Base-by-base conservation (phyloP, 2,113 vertebrate genomes). In the Pionites leucogaster region DNA sequence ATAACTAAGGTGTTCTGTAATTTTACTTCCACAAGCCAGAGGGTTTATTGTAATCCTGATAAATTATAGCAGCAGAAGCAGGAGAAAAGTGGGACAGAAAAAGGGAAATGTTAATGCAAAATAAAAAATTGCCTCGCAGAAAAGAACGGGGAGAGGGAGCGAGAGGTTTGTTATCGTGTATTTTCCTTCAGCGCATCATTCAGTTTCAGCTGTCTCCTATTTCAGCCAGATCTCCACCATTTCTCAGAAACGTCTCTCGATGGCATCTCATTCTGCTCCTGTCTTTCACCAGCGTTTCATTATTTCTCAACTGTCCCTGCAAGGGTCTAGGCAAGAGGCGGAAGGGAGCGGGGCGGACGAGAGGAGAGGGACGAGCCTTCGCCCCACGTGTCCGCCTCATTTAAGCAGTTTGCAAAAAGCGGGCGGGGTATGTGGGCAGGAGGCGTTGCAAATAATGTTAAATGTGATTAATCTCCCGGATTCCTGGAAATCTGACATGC, bases 401-500 rank as follows among this genome's bases (percentile, higher is more conserved):
- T 86, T 53, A 13, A 90, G 89, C 93, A 88, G 70, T 97, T 97
- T 82, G 95, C 60, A 28, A 75, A 62, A 52, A 82, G 71, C 55
- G 17, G 57, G 3, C 13, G 6, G 65, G 65, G 29, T 16, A 33
- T 5, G 19, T 3, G 18, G 37, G 28, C 35, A 20, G 19, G 29
- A 62, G 84, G 77, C 39, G 71, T 37, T 95, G 96, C 97, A 97
- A 98, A 96, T 95, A 96, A 97, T 84, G 97, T 96, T 97, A 97
- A 97, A 97, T 88, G 97, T 91, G 96, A 97, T 97, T 98, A 97
- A 98, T 98, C 97, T 97, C 93, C 82, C 75, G 80, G 96, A 97
- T 98, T 98, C 97, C 94, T 97, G 97, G 96, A 97, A 98, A 98
- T 96, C 96, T 96, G 97, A 96, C 97, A 97, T 96, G 97, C 97